These are phyloP conservation scores for Oceanites oceanicus DNA, from an alignment of 2,113 vertebrate genomes.

Conservation along the genomic window DNA sequence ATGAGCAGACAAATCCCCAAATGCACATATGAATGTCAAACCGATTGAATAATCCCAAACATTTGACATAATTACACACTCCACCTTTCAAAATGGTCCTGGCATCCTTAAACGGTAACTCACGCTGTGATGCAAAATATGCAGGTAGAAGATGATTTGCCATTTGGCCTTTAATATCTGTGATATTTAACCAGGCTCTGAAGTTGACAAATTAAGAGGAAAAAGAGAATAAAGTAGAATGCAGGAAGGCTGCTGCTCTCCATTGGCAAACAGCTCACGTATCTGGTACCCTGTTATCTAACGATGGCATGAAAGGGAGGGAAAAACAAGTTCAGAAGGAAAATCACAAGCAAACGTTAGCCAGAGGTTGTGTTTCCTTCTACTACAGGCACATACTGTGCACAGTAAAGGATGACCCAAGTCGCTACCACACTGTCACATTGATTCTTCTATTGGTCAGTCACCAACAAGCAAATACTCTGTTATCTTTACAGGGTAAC, in stretches of 20 bases:
- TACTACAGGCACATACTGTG: fast-evolving
- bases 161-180: constrained; percentile 13
- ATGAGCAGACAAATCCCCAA: not conserved
- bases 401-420: not conserved
- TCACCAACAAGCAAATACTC: not conserved
- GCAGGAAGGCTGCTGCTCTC: not conserved
- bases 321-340: not conserved
- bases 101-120: not conserved
- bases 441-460: not conserved
- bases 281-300: not conserved
- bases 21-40: constrained; percentile 9
- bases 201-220: constrained; percentile 17
- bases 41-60: not conserved
- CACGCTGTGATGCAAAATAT: not conserved
- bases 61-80: constrained; percentile 8
- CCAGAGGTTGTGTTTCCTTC: not conserved
- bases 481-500: not conserved
- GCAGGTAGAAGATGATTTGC: constrained; percentile 8
- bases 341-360: not conserved
- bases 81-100: constrained; percentile 9
- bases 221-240: not conserved
- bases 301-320: not conserved
- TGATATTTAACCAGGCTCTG: constrained; percentile 18
- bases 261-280: not conserved
- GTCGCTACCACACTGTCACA: not conserved